Base-by-base conservation (phyloP, 2,113 vertebrate species). In the Myocastor coypus region DNA sequence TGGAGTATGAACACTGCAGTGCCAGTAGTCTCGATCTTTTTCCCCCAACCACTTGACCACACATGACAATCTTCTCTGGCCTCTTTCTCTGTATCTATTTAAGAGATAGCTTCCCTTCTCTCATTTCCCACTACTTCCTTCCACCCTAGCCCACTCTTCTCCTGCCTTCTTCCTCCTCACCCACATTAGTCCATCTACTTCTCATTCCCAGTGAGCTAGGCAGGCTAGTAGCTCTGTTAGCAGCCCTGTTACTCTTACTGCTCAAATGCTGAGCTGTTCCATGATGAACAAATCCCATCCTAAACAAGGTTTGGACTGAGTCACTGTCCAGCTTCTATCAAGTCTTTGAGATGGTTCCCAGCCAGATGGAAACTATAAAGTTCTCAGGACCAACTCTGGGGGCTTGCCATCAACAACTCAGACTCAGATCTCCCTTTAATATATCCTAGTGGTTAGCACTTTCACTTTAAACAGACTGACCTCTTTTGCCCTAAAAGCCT, bases 381-480 rank as follows among this genome's bases (percentile, higher is more conserved):
- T 83, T 86, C 71, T 94, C 28, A 61, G 75, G 26, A 34, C 17
- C 71, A 57, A 84, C n/a, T 69, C 34, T 63, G 28, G 80, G 64
- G 55, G 20, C 5, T 71, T 63, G 66, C 12, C 83, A 88, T 7
- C 82, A 90, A 61, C 24, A 64, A 32, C 37, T 89, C 73, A 91
- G 59, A 26, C 50, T 63, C 55, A 75, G 92, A 50, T 6, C 5
- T 12, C 20, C 28, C 8, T 11, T n/a, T 28, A 30, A 3, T 26
- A 30, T 24, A 55, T 91, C 50, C 71, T 34, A 91, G 28, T 0
- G 81, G 78, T 64, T n/a, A 90, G 40, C 55, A 66, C 32, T 86
- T 32, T 50, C 69, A 63, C 42, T 89, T 95, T 90, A 89, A 94
- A 80, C 0, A 94, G 46, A 61, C 68, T 82, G 52, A 86, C 12